Evolutionary conservation across 2,113 vertebrate genomes (phyloP), one percentile per base, ranked within the genome.

Genomic region (Phainopepla nitens): DNA sequence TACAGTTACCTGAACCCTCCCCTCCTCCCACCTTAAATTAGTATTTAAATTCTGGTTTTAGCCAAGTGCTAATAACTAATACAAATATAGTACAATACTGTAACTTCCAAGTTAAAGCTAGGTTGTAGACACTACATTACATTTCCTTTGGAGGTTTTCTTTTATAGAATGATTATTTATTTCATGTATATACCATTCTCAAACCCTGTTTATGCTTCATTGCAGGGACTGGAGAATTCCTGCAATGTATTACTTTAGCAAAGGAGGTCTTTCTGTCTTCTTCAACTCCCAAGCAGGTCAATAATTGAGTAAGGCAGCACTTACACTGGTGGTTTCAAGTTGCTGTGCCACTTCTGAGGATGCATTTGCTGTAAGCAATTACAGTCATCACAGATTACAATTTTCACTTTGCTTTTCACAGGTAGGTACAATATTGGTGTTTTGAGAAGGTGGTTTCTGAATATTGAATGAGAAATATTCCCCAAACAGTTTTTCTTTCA

Each of bases 361-460:
- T 73, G 13, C 31, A 42, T 90, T 87, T 93, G 25, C 60, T 93
- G 42, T 70, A 81, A 89, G 68, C 33, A 81, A 65, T 88, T 94
- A 79, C 42, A 87, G 70, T 80, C 85, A 90, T 49, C 61, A 49
- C 13, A 82, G 50, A 80, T 87, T 61, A 79, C 23, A 88, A 80
- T 88, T 94, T 88, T 88, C 75, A 72, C 42, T 95, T 96, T 82
- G 62, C 49, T 93, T 93, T 95, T 94, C 89, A 75, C 72, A 90
- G 82, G 39, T 90, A 88, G 16, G 42, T 78, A 90, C 51, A 77
- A 77, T 57, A 81, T 83, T 81, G 33, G 68, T 92, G 21, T 61
- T 89, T 70, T 42, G 56, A 93, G 72, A 82, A 84, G 29, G 60
- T 70, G 50, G 35, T 90, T 92, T 87, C 69, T 88, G 69, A 88